These are phyloP conservation scores for Prunella himalayana DNA, from an alignment of 2,113 vertebrate species.

Conservation along the genomic window DNA sequence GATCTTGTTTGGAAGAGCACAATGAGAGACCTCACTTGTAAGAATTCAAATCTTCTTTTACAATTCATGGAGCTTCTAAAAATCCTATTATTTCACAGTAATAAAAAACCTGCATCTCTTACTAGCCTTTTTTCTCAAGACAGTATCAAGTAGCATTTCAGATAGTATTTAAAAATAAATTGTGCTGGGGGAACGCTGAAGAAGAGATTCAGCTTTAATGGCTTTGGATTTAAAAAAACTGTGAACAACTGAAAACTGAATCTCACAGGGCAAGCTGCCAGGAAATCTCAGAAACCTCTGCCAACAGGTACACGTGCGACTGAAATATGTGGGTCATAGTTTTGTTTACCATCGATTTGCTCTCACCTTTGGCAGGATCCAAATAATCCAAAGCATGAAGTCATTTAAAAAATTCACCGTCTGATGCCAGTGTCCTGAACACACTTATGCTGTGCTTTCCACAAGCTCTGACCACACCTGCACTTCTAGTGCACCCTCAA, in stretches of 20 bases:
- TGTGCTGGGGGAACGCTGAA: background rate
- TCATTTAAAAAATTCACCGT: rapidly evolving
- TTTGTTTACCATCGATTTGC: background rate
- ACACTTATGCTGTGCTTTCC: rapidly evolving
- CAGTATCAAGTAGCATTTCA: background rate
- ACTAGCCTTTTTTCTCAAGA: background rate
- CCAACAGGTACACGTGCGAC: background rate
- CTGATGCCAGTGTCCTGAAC: background rate
- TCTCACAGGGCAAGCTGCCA: background rate
- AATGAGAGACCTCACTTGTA: background rate
- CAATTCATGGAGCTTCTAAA: background rate
- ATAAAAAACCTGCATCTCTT: background rate
- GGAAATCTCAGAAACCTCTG: background rate
- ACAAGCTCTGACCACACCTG: background rate
- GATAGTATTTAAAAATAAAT: background rate
- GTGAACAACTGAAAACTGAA: background rate
- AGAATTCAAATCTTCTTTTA: background rate
- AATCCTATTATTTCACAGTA: background rate
- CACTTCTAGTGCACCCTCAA: rapidly evolving
- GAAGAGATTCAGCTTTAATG: background rate
- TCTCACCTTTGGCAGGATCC: background rate
- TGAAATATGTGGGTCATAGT: background rate
- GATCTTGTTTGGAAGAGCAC: background rate
- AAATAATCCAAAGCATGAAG: background rate
- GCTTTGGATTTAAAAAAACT: background rate